Conservation (phyloP, 1,140 invertebrate species). For the Harpegnathos saltator region DNA sequence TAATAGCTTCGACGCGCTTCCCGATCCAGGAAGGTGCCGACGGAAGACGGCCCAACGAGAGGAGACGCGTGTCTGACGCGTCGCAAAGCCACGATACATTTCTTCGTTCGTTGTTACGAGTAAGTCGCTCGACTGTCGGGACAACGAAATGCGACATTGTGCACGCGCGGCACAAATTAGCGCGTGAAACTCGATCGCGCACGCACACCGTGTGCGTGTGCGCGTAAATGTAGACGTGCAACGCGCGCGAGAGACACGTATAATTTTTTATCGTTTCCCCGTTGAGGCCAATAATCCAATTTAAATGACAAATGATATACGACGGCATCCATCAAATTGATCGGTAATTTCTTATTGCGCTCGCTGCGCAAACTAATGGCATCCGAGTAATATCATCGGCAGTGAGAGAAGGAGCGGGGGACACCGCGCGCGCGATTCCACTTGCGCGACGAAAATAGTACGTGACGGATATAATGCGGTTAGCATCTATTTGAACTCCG, state of each 20-base stretch:
- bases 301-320: conserved; percentile 68
- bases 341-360: conserved; percentile 69
- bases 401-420: not conserved
- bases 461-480: conserved; percentile 70
- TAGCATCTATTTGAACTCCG: conserved; percentile 71
- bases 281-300: conserved; percentile 57
- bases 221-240: not conserved
- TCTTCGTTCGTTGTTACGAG: too few species aligned
- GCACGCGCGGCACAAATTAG: conserved; percentile 17
- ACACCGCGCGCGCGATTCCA: conserved; percentile 55
- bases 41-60: conserved; percentile 14
- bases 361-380: conserved; percentile 61
- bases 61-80: too few species aligned
- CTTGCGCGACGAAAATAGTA: conserved; percentile 65
- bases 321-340: conserved; percentile 64
- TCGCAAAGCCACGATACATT: too few species aligned
- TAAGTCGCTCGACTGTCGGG: conserved; percentile 35
- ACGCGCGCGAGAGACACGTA: conserved; percentile 2
- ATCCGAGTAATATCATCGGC: conserved; percentile 56
- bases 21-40: conserved; percentile 38
- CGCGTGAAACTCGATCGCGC: conserved; percentile 47
- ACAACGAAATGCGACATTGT: not conserved
- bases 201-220: conserved; percentile 14
- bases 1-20: conserved; percentile 45
- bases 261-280: conserved; percentile 56